phyloP scores from a whole-genome alignment of 2,113 vertebrate species.

The Triplophysa dalaica region DNA sequence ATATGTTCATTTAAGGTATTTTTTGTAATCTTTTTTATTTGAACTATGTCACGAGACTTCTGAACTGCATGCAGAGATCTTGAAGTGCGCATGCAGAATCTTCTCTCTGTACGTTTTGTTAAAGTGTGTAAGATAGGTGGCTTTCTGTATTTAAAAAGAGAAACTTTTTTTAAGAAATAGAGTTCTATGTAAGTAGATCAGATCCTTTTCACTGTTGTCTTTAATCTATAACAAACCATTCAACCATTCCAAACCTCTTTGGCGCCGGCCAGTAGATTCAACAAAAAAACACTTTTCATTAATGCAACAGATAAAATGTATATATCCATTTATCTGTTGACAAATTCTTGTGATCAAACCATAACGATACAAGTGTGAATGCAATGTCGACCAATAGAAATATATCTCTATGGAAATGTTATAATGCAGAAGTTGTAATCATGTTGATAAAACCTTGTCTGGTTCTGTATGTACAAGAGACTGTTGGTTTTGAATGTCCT shows the following conservation, averaged over 20 bases:
- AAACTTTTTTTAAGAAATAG: slow-evolving; percentile 47
- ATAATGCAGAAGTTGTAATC: slow-evolving; percentile 47
- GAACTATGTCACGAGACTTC: slow-evolving; percentile 28
- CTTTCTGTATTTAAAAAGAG: slow-evolving; percentile 46
- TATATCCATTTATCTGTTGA: slow-evolving; percentile 35
- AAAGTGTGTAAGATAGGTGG: slow-evolving; percentile 48
- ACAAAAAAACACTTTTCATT: slow-evolving; percentile 31
- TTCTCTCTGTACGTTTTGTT: slow-evolving; percentile 43
- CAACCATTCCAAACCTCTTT: slow-evolving; percentile 26
- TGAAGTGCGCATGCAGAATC: slow-evolving; percentile 54
- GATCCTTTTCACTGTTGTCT: slow-evolving; percentile 49
- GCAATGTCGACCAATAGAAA: slow-evolving; percentile 48
- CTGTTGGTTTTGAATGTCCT: slow-evolving; percentile 58
- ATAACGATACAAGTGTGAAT: slow-evolving; percentile 45
- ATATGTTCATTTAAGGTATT: slow-evolving; percentile 51
- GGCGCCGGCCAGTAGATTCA: not conserved
- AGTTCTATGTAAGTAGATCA: slow-evolving; percentile 38
- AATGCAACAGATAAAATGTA: slow-evolving; percentile 45
- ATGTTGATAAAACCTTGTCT: slow-evolving; percentile 32
- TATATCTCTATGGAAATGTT: slow-evolving; percentile 50
- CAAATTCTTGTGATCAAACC: slow-evolving; percentile 32
- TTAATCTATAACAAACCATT: slow-evolving; percentile 36
- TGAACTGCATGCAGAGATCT: slow-evolving; percentile 52
- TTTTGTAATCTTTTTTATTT: slow-evolving; percentile 51
- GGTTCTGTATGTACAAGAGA: slow-evolving; percentile 52